These are phyloP conservation scores for Steinernema feltiae DNA, from an alignment of 1,140 invertebrate species.

Conservation along the genomic window DNA sequence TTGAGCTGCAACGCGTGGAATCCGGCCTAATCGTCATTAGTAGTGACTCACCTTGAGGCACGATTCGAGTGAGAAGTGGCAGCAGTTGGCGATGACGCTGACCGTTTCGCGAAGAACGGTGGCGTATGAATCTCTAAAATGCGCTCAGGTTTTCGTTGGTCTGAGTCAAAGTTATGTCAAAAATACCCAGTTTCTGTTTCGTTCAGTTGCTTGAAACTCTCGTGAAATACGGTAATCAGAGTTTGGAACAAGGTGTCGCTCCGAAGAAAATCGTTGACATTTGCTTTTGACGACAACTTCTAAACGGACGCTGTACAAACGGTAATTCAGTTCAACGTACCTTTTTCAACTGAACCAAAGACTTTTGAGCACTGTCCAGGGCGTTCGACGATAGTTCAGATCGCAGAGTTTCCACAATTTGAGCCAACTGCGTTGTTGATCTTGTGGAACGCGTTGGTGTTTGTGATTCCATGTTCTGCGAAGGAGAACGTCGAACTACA, in stretches of 20 bases:
- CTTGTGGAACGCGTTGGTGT: not conserved
- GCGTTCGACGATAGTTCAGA: not conserved
- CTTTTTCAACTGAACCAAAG: not conserved
- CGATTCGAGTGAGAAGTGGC: conserved; percentile 4
- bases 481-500: not conserved
- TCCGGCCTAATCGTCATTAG: not conserved
- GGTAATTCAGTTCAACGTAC: no score
- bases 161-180: not conserved
- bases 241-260: not conserved
- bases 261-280: not conserved
- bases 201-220: not conserved
- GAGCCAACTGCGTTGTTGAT: not conserved
- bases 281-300: not conserved
- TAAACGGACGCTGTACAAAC: no score
- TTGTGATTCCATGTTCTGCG: not conserved
- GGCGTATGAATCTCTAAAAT: not conserved
- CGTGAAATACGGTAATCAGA: not conserved
- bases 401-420: not conserved
- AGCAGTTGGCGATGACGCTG: not conserved
- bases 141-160: not conserved
- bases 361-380: not conserved
- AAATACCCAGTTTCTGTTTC: not conserved
- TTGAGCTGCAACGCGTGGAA: not conserved
- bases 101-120: not conserved
- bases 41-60: not conserved